phyloP scores from a whole-genome alignment of 2,888 invertebrate genomes.

The Acanthacorydalis orientalis region DNA sequence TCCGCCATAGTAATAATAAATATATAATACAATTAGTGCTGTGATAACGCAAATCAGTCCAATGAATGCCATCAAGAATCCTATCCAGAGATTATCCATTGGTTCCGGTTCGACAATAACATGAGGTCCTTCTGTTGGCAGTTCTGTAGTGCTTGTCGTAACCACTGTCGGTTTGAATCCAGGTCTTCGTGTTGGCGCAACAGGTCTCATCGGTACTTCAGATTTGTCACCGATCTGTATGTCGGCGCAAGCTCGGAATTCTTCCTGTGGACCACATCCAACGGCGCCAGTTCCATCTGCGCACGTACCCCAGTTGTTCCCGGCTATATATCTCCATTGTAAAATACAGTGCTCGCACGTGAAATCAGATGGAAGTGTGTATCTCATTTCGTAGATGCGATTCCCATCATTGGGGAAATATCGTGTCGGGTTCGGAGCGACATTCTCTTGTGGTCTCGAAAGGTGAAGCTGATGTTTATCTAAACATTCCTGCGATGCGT shows the following conservation, averaged over 20 bases:
- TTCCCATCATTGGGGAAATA: conserved; percentile 66
- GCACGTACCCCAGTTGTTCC: conserved; percentile 70
- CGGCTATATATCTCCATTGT: conserved; percentile 80
- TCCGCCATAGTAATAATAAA: conserved; percentile 61
- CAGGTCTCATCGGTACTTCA: conserved; percentile 29
- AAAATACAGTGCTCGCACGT: conserved; percentile 69
- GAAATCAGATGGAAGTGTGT: conserved; percentile 35
- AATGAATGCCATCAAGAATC: conserved; percentile 42
- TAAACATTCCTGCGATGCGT: conserved; percentile 58
- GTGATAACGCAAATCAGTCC: conserved; percentile 48
- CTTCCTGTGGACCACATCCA: conserved; percentile 79
- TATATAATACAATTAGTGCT: conserved; percentile 47
- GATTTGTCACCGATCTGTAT: conserved; percentile 46
- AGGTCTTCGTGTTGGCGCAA: conserved; percentile 28
- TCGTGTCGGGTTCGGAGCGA: conserved; percentile 35
- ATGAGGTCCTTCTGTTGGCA: conserved; percentile 8
- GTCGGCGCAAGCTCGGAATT: conserved; percentile 74
- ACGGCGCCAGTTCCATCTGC: conserved; percentile 57
- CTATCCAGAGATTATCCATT: conserved; percentile 31
- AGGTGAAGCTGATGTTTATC: conserved; percentile 51
- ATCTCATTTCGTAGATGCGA: conserved; percentile 55
- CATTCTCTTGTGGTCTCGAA: conserved; percentile 23
- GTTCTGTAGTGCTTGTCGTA: conserved; percentile 15
- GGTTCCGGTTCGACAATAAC: conserved; percentile 16
- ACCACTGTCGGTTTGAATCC: conserved; percentile 21